These are phyloP conservation scores for Galeopterus variegatus DNA, from an alignment of 2,113 vertebrate species.

Conservation along the genomic window DNA sequence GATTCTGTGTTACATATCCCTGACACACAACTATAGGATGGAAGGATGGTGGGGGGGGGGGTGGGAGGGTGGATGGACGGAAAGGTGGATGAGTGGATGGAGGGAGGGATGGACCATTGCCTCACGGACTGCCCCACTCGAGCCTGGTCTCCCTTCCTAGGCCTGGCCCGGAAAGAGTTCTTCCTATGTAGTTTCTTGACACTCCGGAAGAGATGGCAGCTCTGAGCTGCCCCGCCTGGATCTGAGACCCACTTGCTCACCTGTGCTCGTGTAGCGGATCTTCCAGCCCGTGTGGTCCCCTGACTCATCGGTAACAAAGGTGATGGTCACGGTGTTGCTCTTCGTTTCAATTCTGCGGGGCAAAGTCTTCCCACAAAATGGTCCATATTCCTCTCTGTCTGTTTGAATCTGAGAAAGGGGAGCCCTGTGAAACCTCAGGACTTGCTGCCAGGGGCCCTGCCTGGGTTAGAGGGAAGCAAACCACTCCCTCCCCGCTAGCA, in stretches of 20 bases:
- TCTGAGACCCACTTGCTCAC: neutral
- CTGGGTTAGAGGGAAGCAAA: neutral
- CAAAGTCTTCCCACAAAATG: slow-evolving; percentile 89
- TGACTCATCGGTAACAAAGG: slow-evolving; percentile 87
- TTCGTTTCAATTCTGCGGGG: slow-evolving; percentile 89
- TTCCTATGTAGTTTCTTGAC: rapidly evolving
- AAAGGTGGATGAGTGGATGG: neutral
- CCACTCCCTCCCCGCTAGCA: neutral
- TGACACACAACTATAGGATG: too few species aligned
- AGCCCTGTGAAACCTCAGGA: neutral
- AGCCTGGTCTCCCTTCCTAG: neutral
- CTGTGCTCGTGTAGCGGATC: slow-evolving; percentile 89
- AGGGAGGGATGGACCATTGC: neutral
- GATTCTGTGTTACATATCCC: neutral
- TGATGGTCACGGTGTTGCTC: slow-evolving; percentile 87
- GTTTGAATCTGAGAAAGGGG: slow-evolving; percentile 88
- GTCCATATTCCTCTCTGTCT: slow-evolving; percentile 86
- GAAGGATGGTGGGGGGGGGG: neutral
- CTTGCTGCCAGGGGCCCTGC: neutral
- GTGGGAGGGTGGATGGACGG: neutral
- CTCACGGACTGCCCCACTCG: neutral
- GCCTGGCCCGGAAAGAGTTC: neutral
- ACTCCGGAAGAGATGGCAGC: too few species aligned
- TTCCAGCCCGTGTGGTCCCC: slow-evolving; percentile 92
- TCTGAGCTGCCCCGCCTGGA: neutral